Evolutionary conservation across 2,113 vertebrate genomes (phyloP).

Genomic region (Tychaedon coryphoeus): DNA sequence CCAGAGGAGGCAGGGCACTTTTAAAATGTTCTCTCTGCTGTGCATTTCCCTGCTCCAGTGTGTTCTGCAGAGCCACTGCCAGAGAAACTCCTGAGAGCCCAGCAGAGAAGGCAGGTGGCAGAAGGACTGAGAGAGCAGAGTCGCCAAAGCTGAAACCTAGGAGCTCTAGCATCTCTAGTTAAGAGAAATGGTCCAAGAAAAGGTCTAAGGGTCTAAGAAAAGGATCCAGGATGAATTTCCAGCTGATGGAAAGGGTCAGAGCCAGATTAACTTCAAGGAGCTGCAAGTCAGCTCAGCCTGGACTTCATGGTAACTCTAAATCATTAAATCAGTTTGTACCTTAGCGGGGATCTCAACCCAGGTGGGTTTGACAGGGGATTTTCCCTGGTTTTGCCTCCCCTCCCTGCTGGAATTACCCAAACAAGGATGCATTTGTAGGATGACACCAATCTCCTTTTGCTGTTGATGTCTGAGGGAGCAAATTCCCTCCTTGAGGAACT

Average conservation of each 20-base stretch:
- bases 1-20: background rate
- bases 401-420: background rate
- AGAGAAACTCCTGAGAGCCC: background rate
- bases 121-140: background rate
- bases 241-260: background rate
- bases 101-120: background rate
- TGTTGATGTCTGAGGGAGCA: background rate
- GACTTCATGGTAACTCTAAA: background rate
- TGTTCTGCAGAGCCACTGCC: background rate
- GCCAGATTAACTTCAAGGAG: background rate
- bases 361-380: background rate
- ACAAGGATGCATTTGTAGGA: background rate
- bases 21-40: background rate
- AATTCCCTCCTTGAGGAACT: background rate
- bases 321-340: background rate
- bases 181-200: too few species aligned
- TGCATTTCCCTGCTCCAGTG: background rate
- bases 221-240: background rate
- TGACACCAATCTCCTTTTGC: background rate
- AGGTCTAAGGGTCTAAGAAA: background rate
- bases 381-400: background rate
- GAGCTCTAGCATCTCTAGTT: background rate
- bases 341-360: background rate
- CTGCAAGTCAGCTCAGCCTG: background rate
- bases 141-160: background rate